phyloP scores from a whole-genome alignment of 2,113 vertebrate species.

The Oryctolagus cuniculus region DNA sequence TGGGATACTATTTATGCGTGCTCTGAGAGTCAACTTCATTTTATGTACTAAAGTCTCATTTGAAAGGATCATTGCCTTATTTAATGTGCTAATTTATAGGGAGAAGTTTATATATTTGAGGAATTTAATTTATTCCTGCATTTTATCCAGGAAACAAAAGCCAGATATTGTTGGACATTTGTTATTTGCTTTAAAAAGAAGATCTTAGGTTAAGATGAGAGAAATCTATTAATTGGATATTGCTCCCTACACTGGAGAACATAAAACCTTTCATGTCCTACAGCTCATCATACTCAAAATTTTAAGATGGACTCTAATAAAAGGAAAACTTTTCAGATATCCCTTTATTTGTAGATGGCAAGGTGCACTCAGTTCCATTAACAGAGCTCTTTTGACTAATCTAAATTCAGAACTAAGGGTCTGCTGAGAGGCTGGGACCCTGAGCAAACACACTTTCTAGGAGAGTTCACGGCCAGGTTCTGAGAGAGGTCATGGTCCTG shows the following conservation, averaged over 20 bases:
- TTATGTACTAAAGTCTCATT: constrained; percentile 44
- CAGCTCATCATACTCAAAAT: background rate
- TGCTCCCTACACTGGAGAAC: constrained; percentile 36
- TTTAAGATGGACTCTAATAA: background rate
- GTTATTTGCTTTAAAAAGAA: constrained; percentile 62
- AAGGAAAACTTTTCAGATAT: constrained; percentile 29
- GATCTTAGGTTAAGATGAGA: constrained; percentile 41
- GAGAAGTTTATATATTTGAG: constrained; percentile 23
- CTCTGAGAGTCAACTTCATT: constrained; percentile 41
- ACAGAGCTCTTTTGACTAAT: constrained; percentile 10
- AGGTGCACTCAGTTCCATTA: background rate
- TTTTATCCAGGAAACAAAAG: constrained; percentile 63
- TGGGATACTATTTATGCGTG: background rate
- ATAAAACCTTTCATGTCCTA: background rate
- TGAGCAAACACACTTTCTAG: background rate
- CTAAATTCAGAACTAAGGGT: background rate
- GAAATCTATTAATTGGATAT: background rate
- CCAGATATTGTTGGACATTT: constrained; percentile 61
- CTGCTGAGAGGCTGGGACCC: background rate
- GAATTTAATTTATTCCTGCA: constrained; percentile 46
- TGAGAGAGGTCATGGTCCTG: constrained; percentile 75
- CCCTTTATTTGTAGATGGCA: constrained; percentile 1
- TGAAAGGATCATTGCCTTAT: constrained; percentile 49
- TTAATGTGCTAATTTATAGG: constrained; percentile 57
- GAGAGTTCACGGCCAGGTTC: constrained; percentile 62